Conservation (phyloP, 2,888 invertebrate genomes). For the Cantharis nigra region DNA sequence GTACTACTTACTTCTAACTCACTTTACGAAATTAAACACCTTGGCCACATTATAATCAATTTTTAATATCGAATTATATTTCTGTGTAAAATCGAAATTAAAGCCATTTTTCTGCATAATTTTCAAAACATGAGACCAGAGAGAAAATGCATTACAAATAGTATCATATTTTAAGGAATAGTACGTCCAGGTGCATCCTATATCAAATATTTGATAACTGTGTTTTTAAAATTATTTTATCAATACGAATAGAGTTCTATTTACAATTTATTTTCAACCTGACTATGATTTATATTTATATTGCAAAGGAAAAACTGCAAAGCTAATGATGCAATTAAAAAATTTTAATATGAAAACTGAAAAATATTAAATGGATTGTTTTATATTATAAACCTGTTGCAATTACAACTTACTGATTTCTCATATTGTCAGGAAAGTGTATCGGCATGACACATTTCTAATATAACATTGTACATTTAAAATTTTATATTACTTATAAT, state of each 20-base stretch:
- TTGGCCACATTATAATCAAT: background rate
- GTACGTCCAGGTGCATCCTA: background rate
- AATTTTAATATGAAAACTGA: background rate
- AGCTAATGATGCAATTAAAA: background rate
- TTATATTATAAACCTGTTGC: background rate
- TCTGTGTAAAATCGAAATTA: too few species aligned
- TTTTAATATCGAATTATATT: background rate
- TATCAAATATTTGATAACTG: background rate
- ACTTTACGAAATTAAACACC: constrained; percentile 11
- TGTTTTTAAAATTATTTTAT: background rate
- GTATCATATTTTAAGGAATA: background rate
- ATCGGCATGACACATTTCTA: constrained; percentile 2
- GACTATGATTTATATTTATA: background rate
- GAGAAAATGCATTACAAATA: background rate
- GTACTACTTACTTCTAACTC: constrained; percentile 25
- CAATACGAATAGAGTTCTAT: background rate
- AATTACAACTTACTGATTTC: background rate
- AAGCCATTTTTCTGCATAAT: background rate
- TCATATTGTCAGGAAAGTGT: background rate
- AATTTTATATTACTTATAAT: constrained; percentile 23
- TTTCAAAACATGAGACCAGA: background rate
- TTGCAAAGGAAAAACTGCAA: background rate
- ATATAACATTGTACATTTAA: constrained; percentile 8
- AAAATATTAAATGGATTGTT: background rate
- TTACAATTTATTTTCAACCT: background rate